Evolutionary conservation across 2,888 invertebrate genomes (phyloP).

Genomic region (Linnaemya vulpina): DNA sequence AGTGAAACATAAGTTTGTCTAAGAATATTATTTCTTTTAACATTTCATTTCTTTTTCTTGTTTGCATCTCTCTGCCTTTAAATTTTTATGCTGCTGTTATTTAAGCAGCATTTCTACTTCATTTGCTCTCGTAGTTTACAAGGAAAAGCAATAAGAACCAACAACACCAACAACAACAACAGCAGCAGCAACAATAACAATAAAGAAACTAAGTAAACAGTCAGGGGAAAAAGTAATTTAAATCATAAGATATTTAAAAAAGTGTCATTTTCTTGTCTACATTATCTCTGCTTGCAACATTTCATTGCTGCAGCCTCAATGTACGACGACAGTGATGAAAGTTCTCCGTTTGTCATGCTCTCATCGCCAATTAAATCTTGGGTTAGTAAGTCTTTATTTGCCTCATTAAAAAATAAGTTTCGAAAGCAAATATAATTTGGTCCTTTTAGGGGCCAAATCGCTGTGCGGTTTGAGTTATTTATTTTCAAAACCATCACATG

Average conservation of each 20-base stretch:
- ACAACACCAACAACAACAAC: not conserved
- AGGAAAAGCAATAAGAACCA: slow-evolving; percentile 32
- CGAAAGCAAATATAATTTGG: too few species aligned
- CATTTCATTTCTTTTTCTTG: too few species aligned
- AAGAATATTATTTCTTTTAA: slow-evolving; percentile 22
- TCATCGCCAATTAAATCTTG: slow-evolving; percentile 87
- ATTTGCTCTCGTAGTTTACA: slow-evolving; percentile 30
- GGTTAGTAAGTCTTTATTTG: slow-evolving; percentile 78
- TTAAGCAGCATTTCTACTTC: slow-evolving; percentile 41
- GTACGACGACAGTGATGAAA: slow-evolving; percentile 87
- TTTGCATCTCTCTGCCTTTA: not conserved
- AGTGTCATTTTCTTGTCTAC: slow-evolving; percentile 19
- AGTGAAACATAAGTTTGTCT: slow-evolving; percentile 36
- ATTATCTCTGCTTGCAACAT: not conserved
- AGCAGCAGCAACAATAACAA: not conserved
- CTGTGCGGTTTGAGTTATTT: too few species aligned
- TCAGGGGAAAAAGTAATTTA: slow-evolving; percentile 66
- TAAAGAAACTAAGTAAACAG: slow-evolving; percentile 34
- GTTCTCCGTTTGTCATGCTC: slow-evolving; percentile 87
- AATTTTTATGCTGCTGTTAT: slow-evolving; percentile 28
- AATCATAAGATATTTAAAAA: slow-evolving; percentile 61
- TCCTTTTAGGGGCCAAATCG: too few species aligned
- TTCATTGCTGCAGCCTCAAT: slow-evolving; percentile 79
- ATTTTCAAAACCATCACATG: not conserved
- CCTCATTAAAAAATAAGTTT: too few species aligned